phyloP scores from a whole-genome alignment of 1,140 invertebrate genomes.

The Drosophila bipectinata region DNA sequence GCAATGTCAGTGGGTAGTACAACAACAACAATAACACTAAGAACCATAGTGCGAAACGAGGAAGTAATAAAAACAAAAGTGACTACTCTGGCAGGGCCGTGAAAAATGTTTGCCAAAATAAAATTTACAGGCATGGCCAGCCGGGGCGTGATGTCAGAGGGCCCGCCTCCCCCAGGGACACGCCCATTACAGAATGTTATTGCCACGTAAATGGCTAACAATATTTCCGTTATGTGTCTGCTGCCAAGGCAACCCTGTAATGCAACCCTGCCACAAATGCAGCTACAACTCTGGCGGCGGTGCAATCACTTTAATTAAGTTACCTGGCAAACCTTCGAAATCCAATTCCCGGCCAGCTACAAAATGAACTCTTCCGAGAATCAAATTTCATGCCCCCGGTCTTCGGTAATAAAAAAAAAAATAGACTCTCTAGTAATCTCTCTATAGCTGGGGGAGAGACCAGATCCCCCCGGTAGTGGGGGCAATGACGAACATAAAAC shows the following conservation, averaged over 20 bases:
- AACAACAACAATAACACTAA: constrained; percentile 47
- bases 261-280: constrained; percentile 34
- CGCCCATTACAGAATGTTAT: constrained; percentile 70
- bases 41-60: constrained; percentile 48
- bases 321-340: constrained; percentile 31
- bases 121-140: constrained; percentile 57
- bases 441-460: constrained; percentile 22
- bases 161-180: constrained; percentile 11
- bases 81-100: constrained; percentile 18
- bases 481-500: constrained; percentile 41
- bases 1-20: constrained; percentile 62
- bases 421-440: constrained; percentile 55
- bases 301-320: constrained; percentile 55
- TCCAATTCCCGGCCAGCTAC: constrained; percentile 55
- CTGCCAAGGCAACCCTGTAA: constrained; percentile 48
- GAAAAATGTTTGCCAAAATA: constrained; percentile 68
- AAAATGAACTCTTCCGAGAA: constrained; percentile 79
- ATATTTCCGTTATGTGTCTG: constrained; percentile 26
- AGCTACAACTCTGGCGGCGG: constrained; percentile 3
- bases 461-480: constrained; percentile 2
- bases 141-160: constrained; percentile 3
- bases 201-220: constrained; percentile 46
- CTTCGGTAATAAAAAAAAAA: constrained; percentile 38
- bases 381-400: constrained; percentile 71
- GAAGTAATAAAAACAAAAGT: constrained; percentile 50